Evolutionary conservation across 2,888 invertebrate species (phyloP), one percentile per base, ranked within the genome.

Genomic region (Drosophila maculinotata): DNA sequence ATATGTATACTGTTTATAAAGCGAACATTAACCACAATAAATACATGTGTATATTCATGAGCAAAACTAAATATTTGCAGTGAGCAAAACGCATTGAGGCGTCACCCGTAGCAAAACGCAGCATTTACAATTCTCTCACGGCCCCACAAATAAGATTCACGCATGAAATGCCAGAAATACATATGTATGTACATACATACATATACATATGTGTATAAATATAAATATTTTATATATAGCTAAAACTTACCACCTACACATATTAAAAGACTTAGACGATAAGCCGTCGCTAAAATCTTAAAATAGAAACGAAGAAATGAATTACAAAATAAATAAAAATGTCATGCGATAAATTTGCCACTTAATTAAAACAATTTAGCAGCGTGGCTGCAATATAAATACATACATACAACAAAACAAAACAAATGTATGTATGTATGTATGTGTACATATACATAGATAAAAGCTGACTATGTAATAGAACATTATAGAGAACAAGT

Each of bases 351-450:
- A 82, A 81, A 79, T 70, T 72, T 53, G 28, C 17, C 66, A 65
- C 66, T 67, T 85, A 85, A 87, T 87, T 85, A 67, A 78, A 60
- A 59, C 38, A 53, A 64, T 59, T 66, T 25, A 47, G 53, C 30
- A 35, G 30, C n/a, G 26, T 35, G 47, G 44, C 47, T 12, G 41
- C 36, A 30, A 56, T 31, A 36, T 42, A 15, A 38, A 35, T 12
- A 25, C 6, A 15, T 3, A 10, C 7, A 23, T n/a, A n/a, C 7
- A 23, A 5, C 14, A 12, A 15, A 41, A 44, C 10, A 1, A 25
- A 28, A 23, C 15, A 23, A 35, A 58, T 20, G 23, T 9, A 7
- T 7, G 3, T 15, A 2, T 9, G 25, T 20, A 14, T n/a, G n/a
- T n/a, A n/a, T n/a, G n/a, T n/a, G n/a, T n/a, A n/a, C n/a, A n/a